Base-by-base conservation (phyloP, 2,113 vertebrate genomes). In the Gallinago paraguaiae region DNA sequence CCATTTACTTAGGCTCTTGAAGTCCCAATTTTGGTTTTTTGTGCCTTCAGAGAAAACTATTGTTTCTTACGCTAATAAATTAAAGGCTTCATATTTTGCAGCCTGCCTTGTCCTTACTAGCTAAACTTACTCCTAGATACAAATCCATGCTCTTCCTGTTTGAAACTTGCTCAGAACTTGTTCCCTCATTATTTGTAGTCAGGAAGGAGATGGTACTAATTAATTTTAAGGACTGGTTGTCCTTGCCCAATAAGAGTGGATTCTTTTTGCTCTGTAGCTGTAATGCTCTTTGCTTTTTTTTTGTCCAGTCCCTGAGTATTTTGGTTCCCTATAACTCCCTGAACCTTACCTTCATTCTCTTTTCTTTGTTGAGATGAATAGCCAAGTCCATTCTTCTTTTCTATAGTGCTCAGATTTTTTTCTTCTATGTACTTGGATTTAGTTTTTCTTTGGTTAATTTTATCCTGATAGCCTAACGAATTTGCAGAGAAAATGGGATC, bases 401-500 rank as follows among this genome's bases (percentile, higher is more conserved):
- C 35, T 85, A 2, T 35, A 41, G 25, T 3, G 0, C 13, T 61
- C 7, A 43, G 14, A 2, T 28, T 11, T 27, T 20, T 12, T 4
- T 8, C 23, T 43, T 43, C 1, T 72, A 20, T 69, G 15, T 79
- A 20, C 39, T 69, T 90, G 25, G 22, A 24, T 82, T 72, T 79
- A n/a, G 14, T 48, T 92, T 92, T 77, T 31, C 46, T 81, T 82
- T 76, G 3, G 8, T 77, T 77, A 80, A 33, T 60, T 93, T 91
- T 72, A 33, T 54, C 37, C 33, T 35, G 24, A 63, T 71, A 85
- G 59, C 51, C 59, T 60, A 65, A 67, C 5, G 6, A 35, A 10
- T 74, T 95, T 95, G 23, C 37, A 51, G 37, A 83, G 54, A 80
- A 91, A 93, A 35, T 54, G 12, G 20, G 7, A 88, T 86, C 35